Conservation (phyloP, 2,888 invertebrate genomes). For the Sthenelais limicola region DNA sequence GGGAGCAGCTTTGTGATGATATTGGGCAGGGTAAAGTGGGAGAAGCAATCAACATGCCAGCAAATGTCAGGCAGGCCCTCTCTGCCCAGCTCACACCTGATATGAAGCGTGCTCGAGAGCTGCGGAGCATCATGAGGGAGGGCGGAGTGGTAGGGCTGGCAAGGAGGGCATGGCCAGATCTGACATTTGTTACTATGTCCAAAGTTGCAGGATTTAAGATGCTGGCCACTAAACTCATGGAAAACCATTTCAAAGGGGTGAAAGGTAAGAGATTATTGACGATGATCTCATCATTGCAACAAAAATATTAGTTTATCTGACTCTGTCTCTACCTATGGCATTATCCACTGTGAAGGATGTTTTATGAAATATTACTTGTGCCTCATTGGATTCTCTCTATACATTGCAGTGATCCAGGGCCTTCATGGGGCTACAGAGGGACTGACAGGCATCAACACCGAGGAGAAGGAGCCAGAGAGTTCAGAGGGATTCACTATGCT, state of each 20-base stretch:
- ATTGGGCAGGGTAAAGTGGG: conserved; percentile 13
- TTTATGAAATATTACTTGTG: too few relatives aligned
- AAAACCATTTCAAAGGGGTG: not conserved
- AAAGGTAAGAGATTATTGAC: too few relatives aligned
- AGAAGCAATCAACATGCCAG: conserved; percentile 9
- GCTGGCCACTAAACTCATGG: not conserved
- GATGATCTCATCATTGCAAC: too few relatives aligned
- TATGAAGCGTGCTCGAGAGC: conserved; percentile 1
- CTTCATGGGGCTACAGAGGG: conserved; percentile 20
- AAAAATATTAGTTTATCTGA: too few relatives aligned
- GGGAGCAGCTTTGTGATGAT: conserved; percentile 16
- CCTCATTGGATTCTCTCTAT: too few relatives aligned
- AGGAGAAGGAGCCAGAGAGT: not conserved
- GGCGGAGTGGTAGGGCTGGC: conserved; percentile 6
- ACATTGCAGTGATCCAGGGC: not conserved
- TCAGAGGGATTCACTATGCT: not conserved
- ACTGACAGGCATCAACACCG: not conserved
- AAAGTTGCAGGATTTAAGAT: conserved; percentile 12
- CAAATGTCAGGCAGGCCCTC: not conserved
- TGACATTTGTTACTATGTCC: conserved; percentile 6
- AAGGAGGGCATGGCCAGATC: conserved; percentile 18
- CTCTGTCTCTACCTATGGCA: too few relatives aligned
- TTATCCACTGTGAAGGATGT: too few relatives aligned
- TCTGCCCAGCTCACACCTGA: not conserved
- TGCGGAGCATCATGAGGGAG: not conserved